Conservation (phyloP, 92 coral and sea anemone species). For the Zoanthus sansibaricus region DNA sequence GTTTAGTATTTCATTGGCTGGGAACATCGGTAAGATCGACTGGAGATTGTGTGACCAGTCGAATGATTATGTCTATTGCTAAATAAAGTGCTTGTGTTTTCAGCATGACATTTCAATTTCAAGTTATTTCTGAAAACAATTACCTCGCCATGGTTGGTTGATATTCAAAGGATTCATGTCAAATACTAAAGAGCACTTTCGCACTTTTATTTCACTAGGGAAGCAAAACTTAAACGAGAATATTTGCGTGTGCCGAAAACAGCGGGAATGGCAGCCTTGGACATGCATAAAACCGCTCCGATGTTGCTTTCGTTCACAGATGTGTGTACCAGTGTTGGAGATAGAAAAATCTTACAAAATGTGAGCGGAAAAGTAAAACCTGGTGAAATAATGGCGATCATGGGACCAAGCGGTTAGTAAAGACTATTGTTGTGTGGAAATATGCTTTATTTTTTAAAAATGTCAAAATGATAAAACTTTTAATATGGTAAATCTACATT, state of each 20-base stretch:
- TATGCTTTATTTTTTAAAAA: too few relatives aligned
- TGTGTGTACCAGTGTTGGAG: conserved; percentile 67
- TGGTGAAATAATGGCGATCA: conserved; percentile 90
- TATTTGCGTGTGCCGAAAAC: background rate
- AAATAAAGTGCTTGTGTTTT: background rate
- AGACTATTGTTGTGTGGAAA: background rate
- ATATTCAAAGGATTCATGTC: background rate
- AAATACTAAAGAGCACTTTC: background rate
- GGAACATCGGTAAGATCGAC: too few relatives aligned
- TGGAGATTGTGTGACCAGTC: too few relatives aligned
- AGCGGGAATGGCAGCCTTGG: background rate
- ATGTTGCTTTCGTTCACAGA: conserved; percentile 78
- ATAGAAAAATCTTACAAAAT: conserved; percentile 74
- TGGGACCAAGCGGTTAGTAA: conserved; percentile 98
- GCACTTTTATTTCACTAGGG: background rate
- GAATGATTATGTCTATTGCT: too few relatives aligned
- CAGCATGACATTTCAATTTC: background rate
- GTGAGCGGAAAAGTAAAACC: conserved; percentile 93
- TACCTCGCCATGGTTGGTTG: background rate
- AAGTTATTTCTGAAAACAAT: background rate
- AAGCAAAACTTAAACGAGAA: background rate
- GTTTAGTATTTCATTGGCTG: too few relatives aligned
- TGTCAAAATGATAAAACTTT: too few relatives aligned
- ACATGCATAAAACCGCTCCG: conserved; percentile 44
- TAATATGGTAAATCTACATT: too few relatives aligned